Evolutionary conservation across 1,140 invertebrate species (phyloP).

Genomic region (Neodiprion pinetum): DNA sequence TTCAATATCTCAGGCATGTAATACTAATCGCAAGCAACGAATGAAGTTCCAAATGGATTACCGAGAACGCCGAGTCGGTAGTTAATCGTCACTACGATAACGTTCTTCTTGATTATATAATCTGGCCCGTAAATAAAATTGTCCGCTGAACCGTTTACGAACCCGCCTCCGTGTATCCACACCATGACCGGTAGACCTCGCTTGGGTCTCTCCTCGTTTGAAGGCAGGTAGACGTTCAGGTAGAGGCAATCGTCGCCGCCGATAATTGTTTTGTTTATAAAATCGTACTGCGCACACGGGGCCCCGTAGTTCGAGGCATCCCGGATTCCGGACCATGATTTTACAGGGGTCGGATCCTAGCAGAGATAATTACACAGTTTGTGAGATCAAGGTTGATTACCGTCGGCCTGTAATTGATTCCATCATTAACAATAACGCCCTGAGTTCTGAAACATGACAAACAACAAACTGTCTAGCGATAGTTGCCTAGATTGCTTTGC

Average conservation of each 20-base stretch:
- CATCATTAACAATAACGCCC: too few relatives aligned
- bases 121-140: constrained; percentile 54
- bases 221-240: background rate
- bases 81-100: constrained; percentile 73
- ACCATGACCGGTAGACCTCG: constrained; percentile 26
- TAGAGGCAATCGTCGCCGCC: constrained; percentile 10
- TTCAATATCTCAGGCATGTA: too few relatives aligned
- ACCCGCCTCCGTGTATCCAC: constrained; percentile 56
- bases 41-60: constrained; percentile 18
- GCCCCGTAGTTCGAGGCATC: background rate
- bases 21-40: too few relatives aligned
- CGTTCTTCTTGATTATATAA: constrained; percentile 60
- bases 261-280: background rate
- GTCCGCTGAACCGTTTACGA: constrained; percentile 54
- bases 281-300: background rate
- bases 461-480: too few relatives aligned
- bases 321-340: constrained; percentile 8
- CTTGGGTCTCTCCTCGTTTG: background rate
- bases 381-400: background rate
- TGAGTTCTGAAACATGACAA: too few relatives aligned
- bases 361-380: background rate
- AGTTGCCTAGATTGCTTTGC: too few relatives aligned
- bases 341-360: background rate
- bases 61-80: constrained; percentile 73
- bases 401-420: too few relatives aligned